Evolutionary conservation across 1,140 invertebrate species (phyloP).

Genomic region (Microplitis mediator): DNA sequence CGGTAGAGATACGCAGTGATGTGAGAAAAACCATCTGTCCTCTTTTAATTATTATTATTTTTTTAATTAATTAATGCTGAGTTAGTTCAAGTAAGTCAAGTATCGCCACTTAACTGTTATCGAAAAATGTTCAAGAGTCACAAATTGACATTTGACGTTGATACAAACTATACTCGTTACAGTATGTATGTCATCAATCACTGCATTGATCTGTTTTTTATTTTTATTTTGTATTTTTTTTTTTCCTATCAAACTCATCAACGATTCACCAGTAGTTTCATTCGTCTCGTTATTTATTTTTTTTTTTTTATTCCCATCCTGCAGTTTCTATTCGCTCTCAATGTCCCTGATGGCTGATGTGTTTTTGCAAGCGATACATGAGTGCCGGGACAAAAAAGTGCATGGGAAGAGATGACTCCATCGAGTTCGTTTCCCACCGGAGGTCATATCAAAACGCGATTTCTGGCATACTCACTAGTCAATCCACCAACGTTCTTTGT

Average conservation of each 20-base stretch:
- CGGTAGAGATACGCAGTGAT: no score
- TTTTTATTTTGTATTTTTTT: background rate
- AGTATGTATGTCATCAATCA: background rate
- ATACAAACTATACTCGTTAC: background rate
- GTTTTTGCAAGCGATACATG: slow-evolving; percentile 14
- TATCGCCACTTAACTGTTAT: slow-evolving; percentile 40
- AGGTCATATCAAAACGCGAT: slow-evolving; percentile 26
- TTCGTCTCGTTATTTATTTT: background rate
- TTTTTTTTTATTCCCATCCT: background rate
- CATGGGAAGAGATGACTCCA: slow-evolving; percentile 15
- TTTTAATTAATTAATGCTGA: background rate
- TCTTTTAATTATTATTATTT: background rate
- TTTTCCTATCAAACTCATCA: slow-evolving; percentile 14
- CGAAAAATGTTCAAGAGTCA: slow-evolving; percentile 1
- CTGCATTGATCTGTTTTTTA: background rate
- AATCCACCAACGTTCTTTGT: background rate
- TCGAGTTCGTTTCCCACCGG: background rate
- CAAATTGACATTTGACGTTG: slow-evolving; percentile 2
- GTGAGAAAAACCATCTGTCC: no score
- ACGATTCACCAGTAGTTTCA: slow-evolving; percentile 15
- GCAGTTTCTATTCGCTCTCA: background rate
- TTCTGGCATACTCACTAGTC: slow-evolving; percentile 6
- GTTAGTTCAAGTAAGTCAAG: slow-evolving; percentile 40
- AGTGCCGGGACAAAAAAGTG: background rate
- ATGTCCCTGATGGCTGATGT: background rate